phyloP scores from a whole-genome alignment of 2,113 vertebrate genomes.

The Madoqua kirkii region DNA sequence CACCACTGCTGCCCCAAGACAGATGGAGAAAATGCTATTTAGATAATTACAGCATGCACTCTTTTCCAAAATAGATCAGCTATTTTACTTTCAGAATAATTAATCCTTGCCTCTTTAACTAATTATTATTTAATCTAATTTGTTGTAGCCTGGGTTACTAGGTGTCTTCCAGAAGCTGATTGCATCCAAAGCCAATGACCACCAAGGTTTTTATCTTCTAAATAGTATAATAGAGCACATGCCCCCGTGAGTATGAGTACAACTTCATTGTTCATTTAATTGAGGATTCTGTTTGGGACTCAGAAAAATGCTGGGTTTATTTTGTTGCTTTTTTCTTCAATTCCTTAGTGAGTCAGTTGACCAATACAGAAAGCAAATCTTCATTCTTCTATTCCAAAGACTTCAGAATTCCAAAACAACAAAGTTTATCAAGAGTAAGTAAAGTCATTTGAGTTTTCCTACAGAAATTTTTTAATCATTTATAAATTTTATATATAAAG shows the following conservation, averaged over 20 bases:
- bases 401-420: constrained; percentile 99
- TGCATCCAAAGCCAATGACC: constrained; percentile 98
- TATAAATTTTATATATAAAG: background rate
- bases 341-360: constrained; percentile 89
- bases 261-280: background rate
- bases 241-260: constrained; percentile 88
- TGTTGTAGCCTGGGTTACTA: constrained; percentile 91
- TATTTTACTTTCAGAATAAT: background rate
- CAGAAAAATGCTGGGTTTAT: background rate
- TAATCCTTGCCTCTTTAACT: background rate
- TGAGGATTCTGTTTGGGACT: background rate
- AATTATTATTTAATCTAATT: constrained; percentile 6
- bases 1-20: no score
- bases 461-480: background rate
- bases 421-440: constrained; percentile 98
- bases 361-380: constrained; percentile 97
- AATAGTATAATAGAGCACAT: constrained; percentile 98
- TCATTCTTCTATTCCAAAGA: constrained; percentile 97
- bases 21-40: background rate
- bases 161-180: constrained; percentile 99
- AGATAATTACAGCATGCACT: background rate
- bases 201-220: constrained; percentile 97
- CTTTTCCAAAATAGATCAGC: background rate
- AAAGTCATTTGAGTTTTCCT: background rate
- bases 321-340: constrained; percentile 49